These are phyloP conservation scores for Ceyx melanurus DNA, from an alignment of 2,113 vertebrate genomes.

Conservation along the genomic window DNA sequence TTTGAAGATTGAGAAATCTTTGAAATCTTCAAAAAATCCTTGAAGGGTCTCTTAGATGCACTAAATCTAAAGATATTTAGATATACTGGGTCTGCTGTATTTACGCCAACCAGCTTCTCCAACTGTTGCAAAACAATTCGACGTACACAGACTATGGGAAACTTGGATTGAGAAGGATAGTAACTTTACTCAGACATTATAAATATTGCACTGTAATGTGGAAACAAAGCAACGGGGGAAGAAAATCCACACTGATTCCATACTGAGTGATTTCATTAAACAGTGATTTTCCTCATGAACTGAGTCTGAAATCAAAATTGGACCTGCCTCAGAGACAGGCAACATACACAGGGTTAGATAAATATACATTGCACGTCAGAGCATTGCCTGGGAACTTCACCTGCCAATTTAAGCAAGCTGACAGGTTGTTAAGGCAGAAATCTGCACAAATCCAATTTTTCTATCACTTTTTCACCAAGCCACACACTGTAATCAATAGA, in stretches of 20 bases:
- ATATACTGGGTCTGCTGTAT: neutral
- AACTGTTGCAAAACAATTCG: slow-evolving; percentile 14
- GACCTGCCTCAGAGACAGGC: neutral
- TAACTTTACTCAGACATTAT: neutral
- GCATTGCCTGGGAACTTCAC: neutral
- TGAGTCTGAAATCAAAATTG: neutral
- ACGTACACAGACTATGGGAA: slow-evolving; percentile 40
- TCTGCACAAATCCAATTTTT: neutral
- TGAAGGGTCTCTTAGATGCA: neutral
- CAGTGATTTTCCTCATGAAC: neutral
- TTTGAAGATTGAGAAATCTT: neutral
- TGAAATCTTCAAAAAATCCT: neutral
- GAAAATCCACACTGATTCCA: neutral
- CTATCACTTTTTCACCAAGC: neutral
- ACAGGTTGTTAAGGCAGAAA: neutral
- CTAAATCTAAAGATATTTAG: neutral
- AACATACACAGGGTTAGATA: neutral
- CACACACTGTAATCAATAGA: neutral
- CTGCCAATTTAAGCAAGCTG: neutral
- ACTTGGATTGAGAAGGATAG: neutral
- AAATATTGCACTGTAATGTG: neutral
- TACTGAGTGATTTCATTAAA: neutral
- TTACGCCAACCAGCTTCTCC: neutral
- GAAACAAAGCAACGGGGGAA: neutral
- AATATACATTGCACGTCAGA: neutral